Percentiles rank a stretch among this genome's conserved stretches.
phyloP scores from a whole-genome alignment of 1,140 invertebrate species.

The Luehdorfia chinensis region DNA sequence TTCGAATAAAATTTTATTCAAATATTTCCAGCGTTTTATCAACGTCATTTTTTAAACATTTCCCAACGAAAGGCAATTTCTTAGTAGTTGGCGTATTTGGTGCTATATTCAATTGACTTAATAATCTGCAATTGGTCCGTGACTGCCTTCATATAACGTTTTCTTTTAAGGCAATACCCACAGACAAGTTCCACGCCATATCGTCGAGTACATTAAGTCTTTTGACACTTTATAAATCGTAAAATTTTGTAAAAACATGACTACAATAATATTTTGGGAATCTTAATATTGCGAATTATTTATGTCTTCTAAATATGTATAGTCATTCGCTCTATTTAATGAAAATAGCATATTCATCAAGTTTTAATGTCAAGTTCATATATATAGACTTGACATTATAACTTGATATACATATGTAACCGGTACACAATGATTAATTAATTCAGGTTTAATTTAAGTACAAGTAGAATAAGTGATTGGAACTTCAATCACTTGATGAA shows the following conservation, averaged over 20 bases:
- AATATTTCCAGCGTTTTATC: slow-evolving; percentile 4
- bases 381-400: too few relatives aligned
- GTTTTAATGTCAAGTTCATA: too few relatives aligned
- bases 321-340: too few relatives aligned
- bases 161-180: slow-evolving; percentile 30
- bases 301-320: too few relatives aligned
- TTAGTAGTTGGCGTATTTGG: slow-evolving; percentile 27
- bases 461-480: too few relatives aligned
- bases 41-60: slow-evolving; percentile 1
- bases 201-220: slow-evolving; percentile 39
- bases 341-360: too few relatives aligned
- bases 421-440: too few relatives aligned
- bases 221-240: slow-evolving; percentile 37
- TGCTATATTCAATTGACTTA: slow-evolving; percentile 38
- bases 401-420: too few relatives aligned
- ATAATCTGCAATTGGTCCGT: slow-evolving; percentile 36
- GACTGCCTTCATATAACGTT: slow-evolving; percentile 33
- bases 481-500: too few relatives aligned
- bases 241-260: slow-evolving; percentile 16
- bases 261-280: slow-evolving; percentile 3
- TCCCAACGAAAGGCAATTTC: slow-evolving; percentile 10
- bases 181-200: slow-evolving; percentile 29
- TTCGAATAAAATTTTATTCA: slow-evolving; percentile 16
- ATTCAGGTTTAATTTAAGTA: too few relatives aligned
- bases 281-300: too few relatives aligned